Conservation (phyloP, 2,113 vertebrate species). For the Madoqua kirkii region DNA sequence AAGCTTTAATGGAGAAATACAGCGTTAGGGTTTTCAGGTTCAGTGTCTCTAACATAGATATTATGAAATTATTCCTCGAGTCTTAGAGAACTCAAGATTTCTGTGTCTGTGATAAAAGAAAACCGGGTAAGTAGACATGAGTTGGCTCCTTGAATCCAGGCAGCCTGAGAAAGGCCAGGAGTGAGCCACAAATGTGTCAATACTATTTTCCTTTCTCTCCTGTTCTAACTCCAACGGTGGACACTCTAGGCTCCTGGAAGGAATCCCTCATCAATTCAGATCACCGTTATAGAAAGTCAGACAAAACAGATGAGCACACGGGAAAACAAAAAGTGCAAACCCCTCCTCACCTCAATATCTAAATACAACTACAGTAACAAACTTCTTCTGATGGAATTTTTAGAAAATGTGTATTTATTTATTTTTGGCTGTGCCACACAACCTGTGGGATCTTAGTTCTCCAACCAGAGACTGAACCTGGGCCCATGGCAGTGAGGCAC, state of each 20-base stretch:
- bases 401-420: neutral
- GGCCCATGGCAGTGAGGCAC: neutral
- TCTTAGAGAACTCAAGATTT: neutral
- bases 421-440: neutral
- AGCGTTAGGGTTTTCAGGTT: neutral
- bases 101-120: neutral
- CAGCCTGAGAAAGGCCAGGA: neutral
- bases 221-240: fast-evolving
- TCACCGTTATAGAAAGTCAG: neutral
- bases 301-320: fast-evolving
- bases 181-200: fast-evolving
- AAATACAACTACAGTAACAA: neutral
- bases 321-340: neutral
- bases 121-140: neutral
- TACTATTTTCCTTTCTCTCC: too few species aligned
- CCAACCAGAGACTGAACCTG: neutral
- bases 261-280: neutral
- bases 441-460: neutral
- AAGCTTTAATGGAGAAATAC: neutral
- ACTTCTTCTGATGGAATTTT: neutral
- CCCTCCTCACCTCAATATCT: too few species aligned
- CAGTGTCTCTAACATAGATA: neutral
- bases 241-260: fast-evolving
- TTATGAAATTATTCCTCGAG: neutral
- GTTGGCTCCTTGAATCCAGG: neutral